Conservation (phyloP, 2,888 invertebrate species). For the Lasioglossum lativentre region DNA sequence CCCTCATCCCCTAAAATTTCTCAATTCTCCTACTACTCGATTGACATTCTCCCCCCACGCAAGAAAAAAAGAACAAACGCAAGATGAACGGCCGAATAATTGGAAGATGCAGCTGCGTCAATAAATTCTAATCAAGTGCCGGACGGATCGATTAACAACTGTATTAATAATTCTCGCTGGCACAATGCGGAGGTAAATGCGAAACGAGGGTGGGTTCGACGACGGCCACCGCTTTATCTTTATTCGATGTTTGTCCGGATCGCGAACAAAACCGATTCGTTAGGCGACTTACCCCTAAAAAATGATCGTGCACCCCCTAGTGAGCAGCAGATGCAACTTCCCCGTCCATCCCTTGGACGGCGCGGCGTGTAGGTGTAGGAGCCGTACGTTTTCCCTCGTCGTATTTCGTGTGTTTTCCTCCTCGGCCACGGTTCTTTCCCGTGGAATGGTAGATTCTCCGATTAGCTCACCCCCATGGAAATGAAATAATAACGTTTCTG, state of each 20-base stretch:
- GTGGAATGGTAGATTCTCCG: conserved; percentile 41
- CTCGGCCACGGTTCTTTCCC: conserved; percentile 15
- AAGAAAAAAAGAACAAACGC: not conserved
- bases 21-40: not conserved
- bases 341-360: conserved; percentile 58
- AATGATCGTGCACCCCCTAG: conserved; percentile 81
- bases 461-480: conserved; percentile 30
- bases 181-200: conserved; percentile 41
- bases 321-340: conserved; percentile 82
- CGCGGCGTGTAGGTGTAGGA: conserved; percentile 63
- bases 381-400: conserved; percentile 42
- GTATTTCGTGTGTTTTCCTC: conserved; percentile 25
- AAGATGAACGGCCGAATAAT: conserved; percentile 1
- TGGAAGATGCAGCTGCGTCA: conserved; percentile 22
- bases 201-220: conserved; percentile 16
- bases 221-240: conserved; percentile 49
- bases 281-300: conserved; percentile 79
- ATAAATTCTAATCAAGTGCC: conserved; percentile 44
- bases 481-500: not conserved
- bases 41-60: not conserved
- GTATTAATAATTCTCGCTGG: conserved; percentile 27
- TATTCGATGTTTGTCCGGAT: conserved; percentile 60
- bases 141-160: conserved; percentile 46
- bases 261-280: conserved; percentile 73
- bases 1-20: not conserved